Conservation (phyloP, 2,888 invertebrate species). For the Tetranychus piercei region DNA sequence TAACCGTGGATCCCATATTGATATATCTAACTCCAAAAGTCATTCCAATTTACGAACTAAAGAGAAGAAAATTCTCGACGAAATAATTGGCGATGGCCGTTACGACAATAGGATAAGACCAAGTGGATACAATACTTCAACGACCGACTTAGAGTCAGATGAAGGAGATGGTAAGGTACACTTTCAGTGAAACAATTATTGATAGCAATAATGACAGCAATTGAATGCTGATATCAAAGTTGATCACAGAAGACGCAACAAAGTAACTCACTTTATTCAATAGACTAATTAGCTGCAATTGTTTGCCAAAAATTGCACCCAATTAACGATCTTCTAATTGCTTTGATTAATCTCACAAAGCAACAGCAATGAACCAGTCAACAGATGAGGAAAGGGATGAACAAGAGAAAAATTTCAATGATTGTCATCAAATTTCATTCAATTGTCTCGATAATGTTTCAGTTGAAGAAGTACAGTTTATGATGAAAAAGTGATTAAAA, state of each 20-base stretch:
- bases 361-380: neutral
- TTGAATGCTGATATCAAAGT: too few relatives aligned
- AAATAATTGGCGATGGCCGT: constrained; percentile 69
- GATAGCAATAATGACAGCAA: too few relatives aligned
- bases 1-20: too few relatives aligned
- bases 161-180: neutral
- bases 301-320: too few relatives aligned
- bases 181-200: too few relatives aligned
- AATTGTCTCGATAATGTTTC: neutral
- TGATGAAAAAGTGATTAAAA: neutral
- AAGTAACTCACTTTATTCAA: too few relatives aligned
- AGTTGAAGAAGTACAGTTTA: neutral
- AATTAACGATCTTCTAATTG: too few relatives aligned
- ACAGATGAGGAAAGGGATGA: neutral
- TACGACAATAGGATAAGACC: constrained; percentile 85
- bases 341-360: too few relatives aligned
- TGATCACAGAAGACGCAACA: too few relatives aligned
- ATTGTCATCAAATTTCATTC: neutral
- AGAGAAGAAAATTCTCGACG: constrained; percentile 81
- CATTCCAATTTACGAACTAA: constrained; percentile 67
- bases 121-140: constrained; percentile 42
- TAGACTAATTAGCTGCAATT: too few relatives aligned
- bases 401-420: neutral
- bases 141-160: neutral
- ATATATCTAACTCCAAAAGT: neutral